Percentiles rank a stretch among this genome's conserved stretches.
These are phyloP conservation scores for Lophura swinhoii DNA, from an alignment of 2,797 vertebrate genomes.

Conservation along the genomic window DNA sequence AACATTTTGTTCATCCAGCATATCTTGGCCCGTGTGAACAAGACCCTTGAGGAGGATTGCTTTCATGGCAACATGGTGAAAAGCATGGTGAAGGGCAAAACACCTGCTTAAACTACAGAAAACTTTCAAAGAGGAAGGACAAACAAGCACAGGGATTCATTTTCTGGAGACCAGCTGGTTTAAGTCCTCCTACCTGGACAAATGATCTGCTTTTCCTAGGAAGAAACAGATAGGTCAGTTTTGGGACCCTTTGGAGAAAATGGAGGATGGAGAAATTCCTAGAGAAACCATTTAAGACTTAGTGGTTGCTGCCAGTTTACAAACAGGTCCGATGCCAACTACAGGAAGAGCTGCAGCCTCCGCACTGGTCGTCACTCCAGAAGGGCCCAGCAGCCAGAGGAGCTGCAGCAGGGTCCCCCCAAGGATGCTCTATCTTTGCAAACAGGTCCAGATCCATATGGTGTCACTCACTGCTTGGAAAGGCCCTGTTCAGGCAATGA, in stretches of 20 bases:
- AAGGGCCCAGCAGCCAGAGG: background rate
- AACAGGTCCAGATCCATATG: background rate
- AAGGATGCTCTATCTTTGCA: background rate
- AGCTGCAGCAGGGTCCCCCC: background rate
- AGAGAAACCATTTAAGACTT: background rate
- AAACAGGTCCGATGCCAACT: too few species aligned
- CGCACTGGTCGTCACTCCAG: background rate
- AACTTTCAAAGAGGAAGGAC: background rate
- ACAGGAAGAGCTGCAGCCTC: background rate
- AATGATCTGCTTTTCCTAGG: background rate
- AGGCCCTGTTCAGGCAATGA: accelerated
- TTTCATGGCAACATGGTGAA: background rate
- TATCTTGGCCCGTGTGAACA: accelerated
- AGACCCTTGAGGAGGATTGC: background rate
- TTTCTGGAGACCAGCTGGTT: background rate
- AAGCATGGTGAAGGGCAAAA: background rate
- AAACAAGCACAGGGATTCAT: background rate
- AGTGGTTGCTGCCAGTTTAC: background rate
- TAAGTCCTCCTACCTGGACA: background rate
- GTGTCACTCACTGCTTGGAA: background rate
- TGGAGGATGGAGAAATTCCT: background rate
- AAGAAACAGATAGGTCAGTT: background rate
- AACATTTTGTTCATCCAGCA: background rate
- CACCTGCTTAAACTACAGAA: background rate
- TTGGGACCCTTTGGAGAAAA: background rate